A percentile compares a stretch with the other conserved stretches of the same genome.
Evolutionary conservation across 64 coral and sea anemone species (phyloP).

Genomic region (Acropora tenuis): DNA sequence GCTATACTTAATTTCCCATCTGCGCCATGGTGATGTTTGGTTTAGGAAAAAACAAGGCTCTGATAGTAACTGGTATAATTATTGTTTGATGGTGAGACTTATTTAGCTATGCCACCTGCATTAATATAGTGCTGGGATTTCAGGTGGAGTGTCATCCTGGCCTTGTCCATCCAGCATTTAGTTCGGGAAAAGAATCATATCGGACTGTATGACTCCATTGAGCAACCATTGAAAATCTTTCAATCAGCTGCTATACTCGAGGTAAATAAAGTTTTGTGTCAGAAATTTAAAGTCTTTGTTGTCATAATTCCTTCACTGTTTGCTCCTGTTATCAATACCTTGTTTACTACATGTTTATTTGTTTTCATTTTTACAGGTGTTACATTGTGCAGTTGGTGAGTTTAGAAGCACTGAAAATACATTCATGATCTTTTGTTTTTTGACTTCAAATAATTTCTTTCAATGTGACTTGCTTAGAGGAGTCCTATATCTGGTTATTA

Average conservation of each 20-base stretch:
- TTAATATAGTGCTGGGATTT: neutral
- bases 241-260: conserved; percentile 91
- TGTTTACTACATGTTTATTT: neutral
- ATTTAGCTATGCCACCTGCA: no score
- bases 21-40: no score
- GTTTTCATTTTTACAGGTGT: conserved; percentile 60
- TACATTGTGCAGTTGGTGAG: conserved; percentile 89
- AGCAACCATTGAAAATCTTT: conserved; percentile 72
- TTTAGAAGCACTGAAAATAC: neutral
- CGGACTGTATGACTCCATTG: conserved; percentile 70
- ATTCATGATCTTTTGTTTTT: neutral
- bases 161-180: conserved; percentile 59
- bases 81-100: no score
- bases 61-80: no score
- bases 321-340: neutral
- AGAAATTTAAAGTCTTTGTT: neutral
- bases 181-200: conserved; percentile 20
- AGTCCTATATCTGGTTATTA: no score
- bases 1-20: no score
- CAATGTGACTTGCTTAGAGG: no score
- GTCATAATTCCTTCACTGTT: neutral
- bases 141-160: conserved; percentile 80
- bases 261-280: neutral
- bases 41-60: no score
- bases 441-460: no score